These are phyloP conservation scores for Glyphotaelius pellucidus DNA, from an alignment of 2,888 invertebrate species.

Conservation along the genomic window DNA sequence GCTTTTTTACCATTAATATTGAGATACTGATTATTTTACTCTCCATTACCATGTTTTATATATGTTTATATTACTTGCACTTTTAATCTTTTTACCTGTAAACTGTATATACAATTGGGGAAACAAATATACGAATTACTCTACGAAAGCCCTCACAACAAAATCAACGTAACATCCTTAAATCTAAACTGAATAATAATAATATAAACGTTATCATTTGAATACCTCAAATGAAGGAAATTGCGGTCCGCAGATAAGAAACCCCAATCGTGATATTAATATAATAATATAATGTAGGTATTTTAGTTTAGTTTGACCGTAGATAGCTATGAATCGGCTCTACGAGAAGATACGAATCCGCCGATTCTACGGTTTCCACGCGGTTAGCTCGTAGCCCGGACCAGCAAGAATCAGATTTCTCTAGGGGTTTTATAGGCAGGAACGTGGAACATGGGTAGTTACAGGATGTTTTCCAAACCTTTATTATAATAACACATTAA, in stretches of 20 bases:
- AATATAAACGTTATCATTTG: neutral
- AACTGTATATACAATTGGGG: too few species aligned
- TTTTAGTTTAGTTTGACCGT: neutral
- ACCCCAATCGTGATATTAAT: neutral
- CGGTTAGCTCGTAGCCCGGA: neutral
- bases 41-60: too few species aligned
- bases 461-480: neutral
- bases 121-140: neutral
- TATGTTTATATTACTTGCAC: too few species aligned
- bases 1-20: too few species aligned
- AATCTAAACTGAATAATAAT: neutral
- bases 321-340: neutral
- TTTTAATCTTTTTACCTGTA: too few species aligned
- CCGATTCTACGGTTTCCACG: slow-evolving; percentile 9
- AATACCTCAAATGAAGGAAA: neutral
- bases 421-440: neutral
- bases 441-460: neutral
- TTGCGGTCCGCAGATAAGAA: neutral
- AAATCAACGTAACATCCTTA: neutral
- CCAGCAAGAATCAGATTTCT: slow-evolving; percentile 11
- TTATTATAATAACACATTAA: neutral
- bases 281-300: neutral
- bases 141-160: neutral
- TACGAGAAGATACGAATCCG: neutral
- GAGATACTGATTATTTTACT: too few species aligned